Base-by-base conservation (phyloP, 2,797 vertebrate genomes). In the Hyperoplus lanceolatus region DNA sequence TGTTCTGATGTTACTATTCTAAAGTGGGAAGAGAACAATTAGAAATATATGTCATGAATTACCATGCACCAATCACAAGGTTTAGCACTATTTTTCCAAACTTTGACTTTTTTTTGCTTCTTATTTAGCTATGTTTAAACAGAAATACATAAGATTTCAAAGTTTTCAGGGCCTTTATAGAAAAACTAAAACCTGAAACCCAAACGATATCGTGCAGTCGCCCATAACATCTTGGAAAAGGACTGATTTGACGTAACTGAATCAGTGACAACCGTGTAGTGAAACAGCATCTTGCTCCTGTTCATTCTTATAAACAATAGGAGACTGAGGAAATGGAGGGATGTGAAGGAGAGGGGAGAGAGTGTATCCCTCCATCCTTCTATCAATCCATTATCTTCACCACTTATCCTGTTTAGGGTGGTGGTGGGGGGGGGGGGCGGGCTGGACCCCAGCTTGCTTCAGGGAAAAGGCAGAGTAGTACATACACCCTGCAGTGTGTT, bases 221-320 rank as follows among this genome's bases (percentile, higher is more conserved):
- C 6, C 67, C 60, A 39, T 81, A 67, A 70, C 73, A 51, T 79
- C n/a, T 12, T 46, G 70, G 55, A 70, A 71, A 79, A 63, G 61
- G 73, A 73, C 45, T 60, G 70, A 72, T 80, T 69, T 48, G 80
- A 83, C 64, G 58, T 77, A 39, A 82, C 6, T 75, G 62, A 64
- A 82, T 77, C 64, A 78, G 56, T 15, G 68, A 67, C 80, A 85
- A 83, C 71, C 75, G 75, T 50, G 42, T 21, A 15, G 77, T 69
- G 51, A 54, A 82, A 73, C 49, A 48, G 61, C 76, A 65, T 71
- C 75, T 67, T 70, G 68, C 64, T 60, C 58, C 61, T 82, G 68
- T 85, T 69, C 15, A 21, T 38, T 57, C 70, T 57, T 15, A 77
- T 72, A 79, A 80, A 73, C 48, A 56, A 62, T 66, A 11, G 43